These are phyloP conservation scores for Xiphorhynchus erythropygius DNA, from an alignment of 2,797 vertebrate genomes.

Conservation along the genomic window DNA sequence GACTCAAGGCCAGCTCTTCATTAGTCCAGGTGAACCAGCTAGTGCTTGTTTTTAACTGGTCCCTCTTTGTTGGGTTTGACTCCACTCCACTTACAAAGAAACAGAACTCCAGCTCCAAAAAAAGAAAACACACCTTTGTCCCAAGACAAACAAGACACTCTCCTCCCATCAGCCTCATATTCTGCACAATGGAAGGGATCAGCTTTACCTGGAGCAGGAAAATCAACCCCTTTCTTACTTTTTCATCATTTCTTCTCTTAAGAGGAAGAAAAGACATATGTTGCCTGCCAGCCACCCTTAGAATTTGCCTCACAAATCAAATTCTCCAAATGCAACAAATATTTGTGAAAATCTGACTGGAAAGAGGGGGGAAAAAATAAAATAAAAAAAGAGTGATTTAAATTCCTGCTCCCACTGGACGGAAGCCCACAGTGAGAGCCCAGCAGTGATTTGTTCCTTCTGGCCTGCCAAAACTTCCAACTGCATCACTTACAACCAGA, in stretches of 20 bases:
- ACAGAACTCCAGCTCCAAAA: not conserved
- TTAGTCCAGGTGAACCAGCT: not conserved
- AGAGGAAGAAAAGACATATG: fast-evolving
- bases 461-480: constrained; percentile 1
- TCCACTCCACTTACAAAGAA: not conserved
- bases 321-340: not conserved
- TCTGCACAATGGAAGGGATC: not conserved
- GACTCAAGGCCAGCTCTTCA: not conserved
- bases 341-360: not conserved
- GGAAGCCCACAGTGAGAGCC: not conserved
- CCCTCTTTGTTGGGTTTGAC: not conserved
- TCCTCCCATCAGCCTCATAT: not conserved
- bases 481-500: not conserved
- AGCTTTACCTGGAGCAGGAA: not conserved
- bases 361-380: not conserved
- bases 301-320: not conserved
- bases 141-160: not conserved
- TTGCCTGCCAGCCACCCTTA: not conserved
- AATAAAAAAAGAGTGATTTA: not conserved
- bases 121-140: not conserved
- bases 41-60: not conserved
- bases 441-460: not conserved
- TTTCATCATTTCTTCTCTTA: not conserved
- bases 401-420: not conserved
- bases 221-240: not conserved